Evolutionary conservation across 2,797 vertebrate species (phyloP).

Genomic region (Choloepus didactylus): DNA sequence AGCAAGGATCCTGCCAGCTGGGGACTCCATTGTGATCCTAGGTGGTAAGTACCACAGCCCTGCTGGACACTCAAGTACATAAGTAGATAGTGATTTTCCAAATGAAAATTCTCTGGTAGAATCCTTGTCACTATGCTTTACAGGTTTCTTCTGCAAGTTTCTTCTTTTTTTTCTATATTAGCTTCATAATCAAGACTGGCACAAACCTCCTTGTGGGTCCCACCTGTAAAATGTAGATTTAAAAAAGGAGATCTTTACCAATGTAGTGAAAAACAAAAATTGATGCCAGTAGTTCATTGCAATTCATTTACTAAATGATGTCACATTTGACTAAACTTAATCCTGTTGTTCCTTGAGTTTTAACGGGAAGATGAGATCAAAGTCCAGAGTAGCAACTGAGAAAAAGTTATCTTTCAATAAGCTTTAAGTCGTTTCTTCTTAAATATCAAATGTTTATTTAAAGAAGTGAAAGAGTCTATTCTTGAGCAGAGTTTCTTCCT

Average conservation of each 20-base stretch:
- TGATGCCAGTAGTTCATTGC: not conserved
- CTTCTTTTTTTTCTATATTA: not conserved
- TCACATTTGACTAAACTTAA: constrained; percentile 9
- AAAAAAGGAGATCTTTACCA: not conserved
- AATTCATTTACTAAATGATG: not conserved
- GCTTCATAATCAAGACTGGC: not conserved
- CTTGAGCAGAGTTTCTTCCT: constrained; percentile 26
- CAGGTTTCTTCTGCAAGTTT: not conserved
- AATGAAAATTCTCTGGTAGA: not conserved
- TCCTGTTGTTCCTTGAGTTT: not conserved
- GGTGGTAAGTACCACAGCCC: constrained; percentile 55
- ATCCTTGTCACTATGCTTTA: not conserved
- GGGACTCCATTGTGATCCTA: not conserved
- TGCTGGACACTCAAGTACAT: not conserved
- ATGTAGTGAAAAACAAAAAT: not conserved
- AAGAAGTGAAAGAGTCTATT: constrained; percentile 69
- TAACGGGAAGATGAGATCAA: not conserved
- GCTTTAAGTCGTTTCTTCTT: not conserved
- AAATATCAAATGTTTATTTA: constrained; percentile 33
- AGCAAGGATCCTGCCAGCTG: not conserved
- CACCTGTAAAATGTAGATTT: not conserved
- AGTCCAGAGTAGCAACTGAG: not conserved
- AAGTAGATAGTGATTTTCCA: not conserved
- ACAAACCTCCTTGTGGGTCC: rapidly evolving
- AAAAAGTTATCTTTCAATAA: not conserved